A percentile compares a stretch with the other conserved stretches of the same genome.
Conservation (phyloP, 2,888 invertebrate species). For the Odontocolon sp. region DNA sequence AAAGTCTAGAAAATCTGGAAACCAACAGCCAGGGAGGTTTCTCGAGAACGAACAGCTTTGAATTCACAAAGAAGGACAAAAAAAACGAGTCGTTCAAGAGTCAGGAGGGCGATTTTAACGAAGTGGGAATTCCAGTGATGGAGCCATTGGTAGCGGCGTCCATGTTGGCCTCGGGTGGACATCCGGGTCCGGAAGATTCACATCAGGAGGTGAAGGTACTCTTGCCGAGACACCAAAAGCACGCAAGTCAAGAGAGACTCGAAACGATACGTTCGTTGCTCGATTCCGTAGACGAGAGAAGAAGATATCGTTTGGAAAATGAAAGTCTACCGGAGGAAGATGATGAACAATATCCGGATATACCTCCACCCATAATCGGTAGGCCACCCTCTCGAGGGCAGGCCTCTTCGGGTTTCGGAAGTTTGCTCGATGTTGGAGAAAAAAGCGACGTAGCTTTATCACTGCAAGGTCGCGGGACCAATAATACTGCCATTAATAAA, state of each 20-base stretch:
- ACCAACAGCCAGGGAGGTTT: constrained; percentile 61
- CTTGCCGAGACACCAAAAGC: constrained; percentile 55
- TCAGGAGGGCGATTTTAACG: constrained; percentile 76
- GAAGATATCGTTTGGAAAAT: constrained; percentile 55
- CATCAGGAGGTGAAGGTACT: constrained; percentile 42
- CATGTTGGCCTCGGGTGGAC: constrained; percentile 22
- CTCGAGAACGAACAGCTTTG: constrained; percentile 68
- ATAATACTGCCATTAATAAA: constrained; percentile 55
- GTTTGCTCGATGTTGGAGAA: constrained; percentile 68
- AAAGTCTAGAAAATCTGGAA: constrained; percentile 36
- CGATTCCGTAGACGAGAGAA: constrained; percentile 56
- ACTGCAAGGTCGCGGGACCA: constrained; percentile 31
- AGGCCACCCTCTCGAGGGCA: constrained; percentile 71
- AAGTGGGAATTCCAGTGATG: constrained; percentile 76
- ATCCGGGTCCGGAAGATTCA: background rate
- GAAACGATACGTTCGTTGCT: constrained; percentile 61
- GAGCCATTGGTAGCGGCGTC: constrained; percentile 55
- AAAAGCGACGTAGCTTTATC: constrained; percentile 48
- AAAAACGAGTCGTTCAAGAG: constrained; percentile 21
- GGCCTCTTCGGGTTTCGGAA: constrained; percentile 74
- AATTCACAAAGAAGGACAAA: constrained; percentile 61
- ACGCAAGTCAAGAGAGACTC: constrained; percentile 59
- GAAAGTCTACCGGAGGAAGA: constrained; percentile 50
- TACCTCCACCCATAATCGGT: constrained; percentile 53
- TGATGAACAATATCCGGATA: constrained; percentile 46